Base-by-base conservation (phyloP, 2,113 vertebrate genomes). In the Hyla sarda region DNA sequence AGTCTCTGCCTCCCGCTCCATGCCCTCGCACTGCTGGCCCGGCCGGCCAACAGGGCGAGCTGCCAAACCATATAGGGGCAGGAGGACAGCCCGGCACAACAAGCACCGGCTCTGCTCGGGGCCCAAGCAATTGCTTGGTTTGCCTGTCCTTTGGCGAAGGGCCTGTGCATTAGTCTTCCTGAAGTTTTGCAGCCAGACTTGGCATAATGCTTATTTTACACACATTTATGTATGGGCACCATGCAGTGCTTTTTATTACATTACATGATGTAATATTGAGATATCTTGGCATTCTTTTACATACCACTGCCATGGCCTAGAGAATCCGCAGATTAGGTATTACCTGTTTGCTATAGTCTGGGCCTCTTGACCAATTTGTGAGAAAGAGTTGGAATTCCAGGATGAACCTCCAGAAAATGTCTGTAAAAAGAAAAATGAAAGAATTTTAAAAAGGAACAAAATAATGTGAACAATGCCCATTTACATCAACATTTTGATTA, bases 301-400 rank as follows among this genome's bases (percentile, higher is more conserved):
- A 9, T 32, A 8, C 32, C 41, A 52, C 67, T 23, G 41, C 17
- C 12, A 93, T 2, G 21, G 65, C 16, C 65, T 69, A 48, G 19
- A 23, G 8, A 21, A 41, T 71, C 17, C 11, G 19, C 19, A 17
- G n/a, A n/a, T n/a, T n/a, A 23, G 34, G 11, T 23, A 37, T 71
- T 86, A 99, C 98, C 91, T 91, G n/a, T 95, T 90, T 60, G 96
- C 96, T 86, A 99, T 87, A 32, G 89, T 89, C 5, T 60, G 65
- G 4, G 97, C 96, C 30, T 93, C 95, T 78, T 95, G 89, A 56
- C 93, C 94, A 91, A 98, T 91, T 23, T 89, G 88, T 37, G 93
- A 91, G 67, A 96, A 88, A 47, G 83, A 4, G 80, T 90, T 92
- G 0, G 93, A 88, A 13, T 90, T 92, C 14, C 82, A 76, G 0